These are phyloP conservation scores for Rhipidura dahli DNA, from an alignment of 2,113 vertebrate genomes.

Conservation along the genomic window DNA sequence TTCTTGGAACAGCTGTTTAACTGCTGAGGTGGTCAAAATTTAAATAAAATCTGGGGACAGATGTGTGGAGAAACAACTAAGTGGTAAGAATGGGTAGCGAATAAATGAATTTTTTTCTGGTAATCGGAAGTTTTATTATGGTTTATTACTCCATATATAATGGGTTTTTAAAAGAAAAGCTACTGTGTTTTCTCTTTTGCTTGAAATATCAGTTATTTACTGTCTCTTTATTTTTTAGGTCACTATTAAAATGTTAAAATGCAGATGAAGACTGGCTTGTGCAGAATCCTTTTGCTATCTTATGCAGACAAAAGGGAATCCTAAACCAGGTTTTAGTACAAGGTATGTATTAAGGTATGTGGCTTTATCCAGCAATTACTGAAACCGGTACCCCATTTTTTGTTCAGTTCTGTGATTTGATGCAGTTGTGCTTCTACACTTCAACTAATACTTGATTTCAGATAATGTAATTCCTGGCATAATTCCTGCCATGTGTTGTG, in stretches of 20 bases:
- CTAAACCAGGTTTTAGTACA: background rate
- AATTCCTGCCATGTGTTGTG: background rate
- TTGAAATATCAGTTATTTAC: background rate
- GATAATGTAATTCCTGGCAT: background rate
- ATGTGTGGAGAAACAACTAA: background rate
- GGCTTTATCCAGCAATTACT: background rate
- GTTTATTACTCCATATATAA: background rate
- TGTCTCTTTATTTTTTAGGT: constrained; percentile 49
- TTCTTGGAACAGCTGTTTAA: background rate
- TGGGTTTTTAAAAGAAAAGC: background rate
- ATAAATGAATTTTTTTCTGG: background rate
- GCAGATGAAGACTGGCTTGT: constrained; percentile 37
- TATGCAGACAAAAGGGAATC: background rate
- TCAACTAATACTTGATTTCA: background rate
- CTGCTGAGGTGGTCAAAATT: background rate
- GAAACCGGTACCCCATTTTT: background rate
- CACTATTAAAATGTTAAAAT: constrained; percentile 17
- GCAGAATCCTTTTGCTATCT: background rate
- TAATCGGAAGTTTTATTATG: background rate
- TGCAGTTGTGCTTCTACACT: background rate
- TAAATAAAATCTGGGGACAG: background rate
- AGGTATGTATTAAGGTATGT: constrained; percentile 1
- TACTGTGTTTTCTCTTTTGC: background rate
- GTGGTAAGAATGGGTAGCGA: background rate
- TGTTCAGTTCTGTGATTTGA: background rate